A percentile compares a stretch with the other conserved stretches of the same genome.
phyloP scores from a whole-genome alignment of 2,797 vertebrate species.

The Enteromius argenteus region DNA sequence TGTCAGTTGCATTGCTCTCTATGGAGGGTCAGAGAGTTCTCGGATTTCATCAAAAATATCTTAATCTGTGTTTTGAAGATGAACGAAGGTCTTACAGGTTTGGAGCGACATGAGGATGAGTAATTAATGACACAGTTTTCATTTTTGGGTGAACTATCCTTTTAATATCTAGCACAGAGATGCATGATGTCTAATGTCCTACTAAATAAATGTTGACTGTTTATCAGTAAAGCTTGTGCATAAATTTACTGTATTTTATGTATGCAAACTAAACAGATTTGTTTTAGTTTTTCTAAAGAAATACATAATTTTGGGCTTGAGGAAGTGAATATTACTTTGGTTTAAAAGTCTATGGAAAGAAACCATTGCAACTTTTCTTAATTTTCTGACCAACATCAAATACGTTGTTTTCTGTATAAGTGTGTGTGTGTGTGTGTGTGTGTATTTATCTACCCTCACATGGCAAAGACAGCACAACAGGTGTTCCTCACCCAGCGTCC shows the following conservation, averaged over 20 bases:
- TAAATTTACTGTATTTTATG: not conserved
- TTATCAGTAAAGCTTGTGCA: not conserved
- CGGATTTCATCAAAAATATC: no score
- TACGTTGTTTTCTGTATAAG: not conserved
- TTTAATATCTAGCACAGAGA: no score
- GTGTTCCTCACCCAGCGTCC: slow-evolving; percentile 22
- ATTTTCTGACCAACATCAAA: not conserved
- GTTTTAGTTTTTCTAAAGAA: not conserved
- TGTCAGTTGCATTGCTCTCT: no score
- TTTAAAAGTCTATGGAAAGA: not conserved
- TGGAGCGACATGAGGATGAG: no score
- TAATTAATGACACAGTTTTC: no score
- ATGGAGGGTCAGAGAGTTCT: no score
- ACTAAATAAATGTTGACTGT: no score
- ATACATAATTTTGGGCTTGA: not conserved
- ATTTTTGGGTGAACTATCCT: no score
- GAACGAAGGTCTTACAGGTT: no score
- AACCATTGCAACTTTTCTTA: not conserved
- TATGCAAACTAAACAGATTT: not conserved
- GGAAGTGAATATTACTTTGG: not conserved
- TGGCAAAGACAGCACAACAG: slow-evolving; percentile 35
- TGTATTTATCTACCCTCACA: slow-evolving; percentile 37
- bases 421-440: slow-evolving; percentile 7
- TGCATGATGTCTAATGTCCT: no score
- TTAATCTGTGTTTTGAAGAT: no score